A percentile compares a stretch with the other conserved stretches of the same genome.
phyloP scores from a whole-genome alignment of 2,113 vertebrate species.

The Patagioenas fasciata region DNA sequence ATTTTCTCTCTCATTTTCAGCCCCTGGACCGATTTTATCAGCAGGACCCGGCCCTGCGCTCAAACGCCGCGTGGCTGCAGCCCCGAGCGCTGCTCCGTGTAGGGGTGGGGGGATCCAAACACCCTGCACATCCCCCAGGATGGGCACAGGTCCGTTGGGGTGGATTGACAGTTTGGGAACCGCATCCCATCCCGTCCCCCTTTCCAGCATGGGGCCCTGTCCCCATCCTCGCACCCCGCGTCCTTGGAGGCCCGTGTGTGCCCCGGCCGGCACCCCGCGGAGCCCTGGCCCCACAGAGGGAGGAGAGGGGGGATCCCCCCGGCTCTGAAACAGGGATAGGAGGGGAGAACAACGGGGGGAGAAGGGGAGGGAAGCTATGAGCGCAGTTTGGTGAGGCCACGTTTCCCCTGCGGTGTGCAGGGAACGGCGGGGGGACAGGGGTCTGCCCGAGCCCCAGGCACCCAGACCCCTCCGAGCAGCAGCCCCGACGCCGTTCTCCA shows the following conservation, averaged over 20 bases:
- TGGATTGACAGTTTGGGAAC: not conserved
- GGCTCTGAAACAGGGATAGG: not conserved
- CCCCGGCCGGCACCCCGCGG: rapidly evolving
- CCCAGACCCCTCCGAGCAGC: not conserved
- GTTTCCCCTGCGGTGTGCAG: rapidly evolving
- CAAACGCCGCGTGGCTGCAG: not conserved
- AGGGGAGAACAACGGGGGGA: not conserved
- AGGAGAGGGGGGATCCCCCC: not conserved
- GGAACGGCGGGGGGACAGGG: rapidly evolving
- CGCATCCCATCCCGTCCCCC: rapidly evolving
- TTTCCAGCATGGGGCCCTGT: rapidly evolving
- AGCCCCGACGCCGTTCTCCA: not conserved
- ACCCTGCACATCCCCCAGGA: not conserved
- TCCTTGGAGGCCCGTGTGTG: not conserved
- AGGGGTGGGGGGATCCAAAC: not conserved
- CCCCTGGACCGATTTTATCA: not conserved
- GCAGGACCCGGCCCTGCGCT: not conserved
- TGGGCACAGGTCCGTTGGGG: not conserved
- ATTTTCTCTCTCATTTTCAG: constrained; percentile 16
- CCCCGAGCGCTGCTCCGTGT: rapidly evolving
- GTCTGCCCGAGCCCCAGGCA: not conserved
- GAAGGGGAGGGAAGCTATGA: not conserved
- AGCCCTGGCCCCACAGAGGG: not conserved
- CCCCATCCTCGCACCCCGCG: rapidly evolving
- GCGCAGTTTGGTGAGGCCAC: not conserved